Conservation (phyloP, 2,113 vertebrate genomes). For the Pedetes capensis region DNA sequence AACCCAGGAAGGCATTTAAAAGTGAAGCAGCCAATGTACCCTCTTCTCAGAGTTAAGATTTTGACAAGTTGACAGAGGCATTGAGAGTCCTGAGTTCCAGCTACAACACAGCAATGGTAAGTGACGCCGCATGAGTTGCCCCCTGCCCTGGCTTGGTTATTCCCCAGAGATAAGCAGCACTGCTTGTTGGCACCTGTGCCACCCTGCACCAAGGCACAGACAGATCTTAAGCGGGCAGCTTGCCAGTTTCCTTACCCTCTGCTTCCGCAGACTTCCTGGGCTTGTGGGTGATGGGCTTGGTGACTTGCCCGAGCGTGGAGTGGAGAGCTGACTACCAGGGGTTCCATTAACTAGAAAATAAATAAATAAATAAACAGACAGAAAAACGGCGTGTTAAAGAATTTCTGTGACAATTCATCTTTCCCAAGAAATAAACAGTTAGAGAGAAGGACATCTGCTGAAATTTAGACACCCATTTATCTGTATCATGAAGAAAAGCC, state of each 20-base stretch:
- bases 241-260: conserved; percentile 90
- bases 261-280: conserved; percentile 94
- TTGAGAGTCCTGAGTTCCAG: not conserved
- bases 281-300: conserved; percentile 97
- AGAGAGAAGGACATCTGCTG: not conserved
- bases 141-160: not conserved
- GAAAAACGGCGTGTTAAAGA: conserved; percentile 30
- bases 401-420: not conserved
- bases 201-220: not conserved
- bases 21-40: not conserved
- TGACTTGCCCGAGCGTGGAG: conserved; percentile 96
- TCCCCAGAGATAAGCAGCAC: not conserved
- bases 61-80: not conserved
- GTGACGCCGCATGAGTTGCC: accelerated
- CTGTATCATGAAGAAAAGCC: not conserved
- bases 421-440: not conserved
- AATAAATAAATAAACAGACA: conserved; percentile 65
- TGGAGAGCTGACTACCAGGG: conserved; percentile 97
- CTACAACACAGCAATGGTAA: not conserved
- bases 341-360: conserved; percentile 94
- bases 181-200: not conserved
- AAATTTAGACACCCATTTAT: not conserved
- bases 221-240: conserved; percentile 58
- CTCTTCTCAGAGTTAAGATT: not conserved
- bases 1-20: not conserved